Evolutionary conservation across 1,140 invertebrate species (phyloP), one percentile per base, ranked within the genome.

Genomic region (Panagrolaimus sp.): DNA sequence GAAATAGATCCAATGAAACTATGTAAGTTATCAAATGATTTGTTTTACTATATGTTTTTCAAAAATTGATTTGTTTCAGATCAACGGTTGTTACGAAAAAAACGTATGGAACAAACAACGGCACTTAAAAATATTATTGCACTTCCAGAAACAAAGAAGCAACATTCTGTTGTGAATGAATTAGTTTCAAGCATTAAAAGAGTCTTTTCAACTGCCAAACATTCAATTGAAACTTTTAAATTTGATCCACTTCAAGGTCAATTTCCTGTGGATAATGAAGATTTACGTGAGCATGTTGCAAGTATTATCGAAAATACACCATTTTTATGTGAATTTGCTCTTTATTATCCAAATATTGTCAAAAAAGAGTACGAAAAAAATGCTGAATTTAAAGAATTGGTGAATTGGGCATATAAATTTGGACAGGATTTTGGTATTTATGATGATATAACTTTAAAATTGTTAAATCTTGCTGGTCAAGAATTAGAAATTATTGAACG

Each of bases 381-480:
- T 28, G 21, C 52, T 12, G 28, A 58, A 26, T 58, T 58, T 28
- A 28, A 21, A 28, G 52, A 58, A 12, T 12, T 26, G 21, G 28
- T 58, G 14, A 58, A 58, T 21, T 58, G 52, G 52, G 52, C 52
- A 12, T 58, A 58, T 17, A 21, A 12, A 26, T 58, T 58, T 28
- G 52, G 21, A 26, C 52, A 58, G 3, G 52, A 58, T 17, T 58
- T 58, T n/a, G n/a, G n/a, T 21, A 28, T 58, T n/a, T 58, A 58
- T 28, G 52, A 58, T 28, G 52, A 58, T 12, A 10, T 26, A 21
- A 58, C 52, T 12, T 28, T 58, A 1, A n/a, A 58, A 58, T n/a
- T 58, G 52, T n/a, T 58, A n/a, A 28, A 58, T 21, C 52, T 58
- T 28, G 52, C 52, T 21, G 52, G 52, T 26, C 52, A 58, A 58